Base-by-base conservation (phyloP, 2,797 vertebrate genomes). In the Acanthiza pusilla region DNA sequence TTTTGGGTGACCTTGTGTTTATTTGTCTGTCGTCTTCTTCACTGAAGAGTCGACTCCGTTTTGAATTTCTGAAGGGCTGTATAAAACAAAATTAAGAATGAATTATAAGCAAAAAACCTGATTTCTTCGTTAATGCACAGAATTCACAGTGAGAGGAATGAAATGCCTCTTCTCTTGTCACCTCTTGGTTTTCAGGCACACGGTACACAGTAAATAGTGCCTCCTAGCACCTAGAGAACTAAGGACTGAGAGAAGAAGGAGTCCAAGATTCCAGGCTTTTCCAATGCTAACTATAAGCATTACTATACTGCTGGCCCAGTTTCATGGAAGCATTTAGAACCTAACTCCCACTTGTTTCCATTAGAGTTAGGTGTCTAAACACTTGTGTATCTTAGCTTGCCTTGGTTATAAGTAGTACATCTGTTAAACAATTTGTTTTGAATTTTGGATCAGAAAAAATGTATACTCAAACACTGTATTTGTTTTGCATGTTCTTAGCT, bases 41-140 rank as follows among this genome's bases (percentile, higher is more conserved):
- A 97, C 98, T 98, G 97, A 99, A 98, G 92, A 99, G 98, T 84
- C 99, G 98, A 96, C 98, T 99, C 96, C 99, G 98, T 96, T 99
- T 99, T 88, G 99, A 99, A 97, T 98, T 99, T 98, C 99, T 98
- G 70, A 98, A 99, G 81, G 99, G 98, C 99, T 99, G 95, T 22
- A 95, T 3, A 82, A 77, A 95, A 60, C 66, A 94, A 97, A 97
- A 95, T 84, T 55, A 74, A 87, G 60, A 97, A 91, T 54, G 18
- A 77, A 91, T 90, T 75, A 90, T 65, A 89, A 89, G 67, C 38
- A 94, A 87, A 93, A 89, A 88, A 14, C 5, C 32, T 11, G 13
- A 83, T 88, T 81, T 83, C 61, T 91, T 97, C 97, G 68, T 38
- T 90, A 81, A 79, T 34, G 48, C 91, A 93, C 4, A 85, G 82